These are phyloP conservation scores for Gallirallus australis DNA, from an alignment of 2,797 vertebrate genomes.

Conservation along the genomic window DNA sequence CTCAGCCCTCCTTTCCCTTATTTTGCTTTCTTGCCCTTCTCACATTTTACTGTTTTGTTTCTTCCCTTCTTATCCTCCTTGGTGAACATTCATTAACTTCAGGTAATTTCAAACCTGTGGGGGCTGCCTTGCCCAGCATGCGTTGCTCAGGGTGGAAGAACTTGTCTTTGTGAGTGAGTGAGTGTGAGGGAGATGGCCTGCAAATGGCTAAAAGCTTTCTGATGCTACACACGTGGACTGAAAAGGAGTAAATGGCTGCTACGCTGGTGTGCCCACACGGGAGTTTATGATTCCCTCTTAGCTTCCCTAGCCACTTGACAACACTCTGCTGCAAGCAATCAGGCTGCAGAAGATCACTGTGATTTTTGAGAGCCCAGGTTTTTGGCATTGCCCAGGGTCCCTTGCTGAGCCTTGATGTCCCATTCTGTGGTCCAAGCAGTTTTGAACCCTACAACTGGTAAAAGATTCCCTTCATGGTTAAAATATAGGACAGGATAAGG, in stretches of 20 bases:
- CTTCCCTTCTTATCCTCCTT: neutral
- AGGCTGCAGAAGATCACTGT: neutral
- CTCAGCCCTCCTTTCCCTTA: neutral
- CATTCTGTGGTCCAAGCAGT: neutral
- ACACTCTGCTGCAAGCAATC: neutral
- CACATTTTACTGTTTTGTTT: neutral
- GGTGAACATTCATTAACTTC: neutral
- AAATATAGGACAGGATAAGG: neutral
- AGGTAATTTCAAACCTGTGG: rapidly evolving
- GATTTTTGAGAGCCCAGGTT: neutral
- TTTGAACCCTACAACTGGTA: neutral
- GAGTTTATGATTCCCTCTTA: neutral
- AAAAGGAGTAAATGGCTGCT: neutral
- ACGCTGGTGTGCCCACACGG: too few relatives aligned
- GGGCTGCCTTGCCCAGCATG: neutral
- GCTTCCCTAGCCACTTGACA: neutral
- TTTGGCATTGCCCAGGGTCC: neutral
- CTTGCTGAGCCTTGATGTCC: neutral
- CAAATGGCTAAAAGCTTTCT: neutral
- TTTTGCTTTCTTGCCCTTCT: neutral
- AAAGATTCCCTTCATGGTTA: neutral
- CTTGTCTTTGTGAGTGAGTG: neutral
- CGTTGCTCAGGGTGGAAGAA: neutral
- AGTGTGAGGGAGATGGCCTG: neutral
- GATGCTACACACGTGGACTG: rapidly evolving